phyloP scores from a whole-genome alignment of 1,140 invertebrate species.

The Ptiloglossa arizonensis region DNA sequence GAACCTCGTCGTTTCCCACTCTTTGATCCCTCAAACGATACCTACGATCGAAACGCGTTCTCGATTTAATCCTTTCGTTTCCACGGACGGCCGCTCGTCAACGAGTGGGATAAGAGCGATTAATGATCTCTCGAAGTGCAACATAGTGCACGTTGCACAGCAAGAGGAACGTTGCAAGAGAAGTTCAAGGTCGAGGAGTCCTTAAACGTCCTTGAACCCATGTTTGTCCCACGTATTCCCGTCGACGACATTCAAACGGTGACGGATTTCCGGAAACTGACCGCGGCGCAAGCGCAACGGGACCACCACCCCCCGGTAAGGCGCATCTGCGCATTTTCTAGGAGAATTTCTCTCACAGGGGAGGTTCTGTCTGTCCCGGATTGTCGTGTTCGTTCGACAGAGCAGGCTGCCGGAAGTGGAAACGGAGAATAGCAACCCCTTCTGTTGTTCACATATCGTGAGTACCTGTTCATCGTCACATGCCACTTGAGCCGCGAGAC shows the following conservation, averaged over 20 bases:
- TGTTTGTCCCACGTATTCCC: constrained; percentile 6
- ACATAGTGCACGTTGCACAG: too few species aligned
- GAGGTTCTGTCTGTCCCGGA: constrained; percentile 69
- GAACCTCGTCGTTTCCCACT: too few species aligned
- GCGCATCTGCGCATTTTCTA: constrained; percentile 73
- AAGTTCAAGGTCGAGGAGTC: constrained; percentile 58
- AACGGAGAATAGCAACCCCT: constrained; percentile 41
- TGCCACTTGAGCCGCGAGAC: background rate
- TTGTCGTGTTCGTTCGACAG: constrained; percentile 56
- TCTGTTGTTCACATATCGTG: constrained; percentile 58
- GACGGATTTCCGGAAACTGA: constrained; percentile 51
- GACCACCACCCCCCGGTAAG: constrained; percentile 20
- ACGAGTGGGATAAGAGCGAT: too few species aligned
- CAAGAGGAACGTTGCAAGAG: constrained; percentile 13
- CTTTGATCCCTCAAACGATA: too few species aligned
- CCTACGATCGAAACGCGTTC: too few species aligned
- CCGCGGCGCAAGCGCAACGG: constrained; percentile 44
- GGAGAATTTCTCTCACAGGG: constrained; percentile 68
- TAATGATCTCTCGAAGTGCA: too few species aligned
- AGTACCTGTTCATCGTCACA: constrained; percentile 40
- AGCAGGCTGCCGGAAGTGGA: constrained; percentile 49
- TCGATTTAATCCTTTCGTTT: too few species aligned
- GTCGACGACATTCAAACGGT: constrained; percentile 43
- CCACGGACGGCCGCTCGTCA: background rate
- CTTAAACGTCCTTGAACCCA: constrained; percentile 58